Base-by-base conservation (phyloP, 2,888 invertebrate genomes). In the Automeris io region DNA sequence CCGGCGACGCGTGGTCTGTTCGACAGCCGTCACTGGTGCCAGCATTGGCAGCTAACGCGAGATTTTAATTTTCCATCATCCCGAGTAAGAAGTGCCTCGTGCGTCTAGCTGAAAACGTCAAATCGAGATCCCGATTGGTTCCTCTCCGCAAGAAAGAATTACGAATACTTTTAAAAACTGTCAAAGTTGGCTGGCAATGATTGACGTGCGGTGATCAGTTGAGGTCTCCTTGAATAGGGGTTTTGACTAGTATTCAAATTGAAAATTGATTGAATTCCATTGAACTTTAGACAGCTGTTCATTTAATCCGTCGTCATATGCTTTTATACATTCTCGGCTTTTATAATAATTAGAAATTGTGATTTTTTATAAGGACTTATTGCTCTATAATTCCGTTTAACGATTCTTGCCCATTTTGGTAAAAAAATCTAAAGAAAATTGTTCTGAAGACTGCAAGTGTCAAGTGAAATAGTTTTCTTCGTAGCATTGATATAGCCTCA, bases 11-110 rank as follows among this genome's bases (percentile, higher is more conserved):
- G 52, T 52, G 48, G 57, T 29, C 16, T 55, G 57, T 64, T 55
- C 69, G 82, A 80, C 82, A 82, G 70, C 77, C 79, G 83, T 82
- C 83, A 80, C 54, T 54, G 65, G 61, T 57, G 70, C 68, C 67
- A 62, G 57, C 66, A 59, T 59, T 56, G 61, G 57, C 63, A 66
- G 64, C 72, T 70, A 70, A 72, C 78, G 65, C 60, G 80, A 69
- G 80, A 71, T 85, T 85, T 83, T 83, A 83, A 85, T 85, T 83
- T 85, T 79, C 81, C 77, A 81, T 74, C 79, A 81, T 81, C 80
- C 64, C 68, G 61, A 61, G 61, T 52, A 53, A 70, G 72, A 66
- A 70, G 60, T 51, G 54, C 57, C 58, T 67, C 66, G 71, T 66
- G 68, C 70, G 64, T 64, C 77, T 77, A 75, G 69, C 74, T 66